A percentile compares a stretch with the other conserved stretches of the same genome.
Evolutionary conservation across 2,797 vertebrate genomes (phyloP).

Genomic region (Spheniscus humboldti): DNA sequence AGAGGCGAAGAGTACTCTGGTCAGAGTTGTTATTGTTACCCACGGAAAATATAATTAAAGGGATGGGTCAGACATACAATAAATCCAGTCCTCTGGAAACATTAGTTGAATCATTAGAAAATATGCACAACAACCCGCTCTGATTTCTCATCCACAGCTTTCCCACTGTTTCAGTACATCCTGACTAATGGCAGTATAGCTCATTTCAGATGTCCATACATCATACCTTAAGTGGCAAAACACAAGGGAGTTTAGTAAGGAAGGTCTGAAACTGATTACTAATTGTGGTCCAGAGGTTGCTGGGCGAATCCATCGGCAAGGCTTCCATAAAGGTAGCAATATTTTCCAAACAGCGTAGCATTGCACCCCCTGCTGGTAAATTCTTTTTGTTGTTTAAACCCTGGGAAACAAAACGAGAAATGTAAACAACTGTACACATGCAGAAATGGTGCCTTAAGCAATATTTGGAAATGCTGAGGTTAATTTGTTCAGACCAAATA

Average conservation of each 20-base stretch:
- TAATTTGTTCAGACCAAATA: not conserved
- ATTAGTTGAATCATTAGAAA: not conserved
- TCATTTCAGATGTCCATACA: not conserved
- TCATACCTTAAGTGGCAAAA: slow-evolving; percentile 95
- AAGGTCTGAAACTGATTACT: slow-evolving; percentile 99
- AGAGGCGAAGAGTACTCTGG: not conserved
- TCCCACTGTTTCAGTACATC: not conserved
- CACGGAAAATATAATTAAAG: not conserved
- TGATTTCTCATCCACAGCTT: not conserved
- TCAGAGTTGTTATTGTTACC: not conserved
- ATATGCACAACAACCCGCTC: not conserved
- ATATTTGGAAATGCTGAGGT: not conserved
- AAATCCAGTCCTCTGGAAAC: not conserved
- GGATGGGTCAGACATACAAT: not conserved
- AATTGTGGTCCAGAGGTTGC: slow-evolving; percentile 98
- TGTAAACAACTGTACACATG: not conserved
- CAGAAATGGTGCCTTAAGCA: not conserved
- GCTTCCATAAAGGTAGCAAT: slow-evolving; percentile 98
- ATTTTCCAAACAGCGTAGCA: slow-evolving; percentile 97
- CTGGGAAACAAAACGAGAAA: slow-evolving; percentile 66
- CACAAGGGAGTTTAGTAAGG: slow-evolving; percentile 92
- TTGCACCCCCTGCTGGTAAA: slow-evolving; percentile 94
- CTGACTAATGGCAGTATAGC: not conserved
- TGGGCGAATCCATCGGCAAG: slow-evolving; percentile 97
- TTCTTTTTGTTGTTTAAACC: slow-evolving; percentile 98